phyloP scores from a whole-genome alignment of 1,140 invertebrate species.

The Zophobas atratus region DNA sequence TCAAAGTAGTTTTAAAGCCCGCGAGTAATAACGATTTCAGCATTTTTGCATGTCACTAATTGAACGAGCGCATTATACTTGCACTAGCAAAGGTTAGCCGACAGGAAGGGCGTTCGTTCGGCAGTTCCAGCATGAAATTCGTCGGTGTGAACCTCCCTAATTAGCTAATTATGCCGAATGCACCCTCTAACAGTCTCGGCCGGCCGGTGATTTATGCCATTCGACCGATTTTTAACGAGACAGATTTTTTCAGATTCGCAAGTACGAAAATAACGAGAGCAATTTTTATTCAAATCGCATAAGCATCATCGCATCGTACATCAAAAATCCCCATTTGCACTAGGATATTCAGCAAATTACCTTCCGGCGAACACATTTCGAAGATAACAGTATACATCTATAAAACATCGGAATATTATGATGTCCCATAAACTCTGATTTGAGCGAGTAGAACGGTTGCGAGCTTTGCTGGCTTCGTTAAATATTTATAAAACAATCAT shows the following conservation, averaged over 20 bases:
- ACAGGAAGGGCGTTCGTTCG: slow-evolving; percentile 37
- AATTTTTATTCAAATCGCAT: slow-evolving; percentile 62
- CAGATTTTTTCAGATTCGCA: neutral
- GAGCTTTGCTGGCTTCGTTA: slow-evolving; percentile 59
- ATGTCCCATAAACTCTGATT: slow-evolving; percentile 68
- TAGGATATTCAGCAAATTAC: slow-evolving; percentile 64
- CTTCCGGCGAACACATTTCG: slow-evolving; percentile 55
- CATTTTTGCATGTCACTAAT: no score
- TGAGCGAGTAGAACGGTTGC: slow-evolving; percentile 60
- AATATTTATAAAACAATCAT: slow-evolving; percentile 70
- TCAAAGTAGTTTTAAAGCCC: no score
- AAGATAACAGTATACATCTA: slow-evolving; percentile 65
- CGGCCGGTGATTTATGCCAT: slow-evolving; percentile 48
- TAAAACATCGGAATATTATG: slow-evolving; percentile 68
- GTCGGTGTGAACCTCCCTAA: slow-evolving; percentile 49
- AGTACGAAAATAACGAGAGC: slow-evolving; percentile 8
- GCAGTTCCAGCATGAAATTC: slow-evolving; percentile 45
- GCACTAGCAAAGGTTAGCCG: slow-evolving; percentile 31
- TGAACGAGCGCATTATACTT: neutral
- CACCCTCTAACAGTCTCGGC: neutral
- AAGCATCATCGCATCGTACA: slow-evolving; percentile 58
- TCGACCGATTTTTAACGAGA: slow-evolving; percentile 51
- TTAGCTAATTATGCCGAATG: slow-evolving; percentile 44
- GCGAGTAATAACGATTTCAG: no score
- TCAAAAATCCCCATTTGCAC: slow-evolving; percentile 63